These are phyloP conservation scores for Melozone crissalis DNA, from an alignment of 2,113 vertebrate genomes.

Conservation along the genomic window DNA sequence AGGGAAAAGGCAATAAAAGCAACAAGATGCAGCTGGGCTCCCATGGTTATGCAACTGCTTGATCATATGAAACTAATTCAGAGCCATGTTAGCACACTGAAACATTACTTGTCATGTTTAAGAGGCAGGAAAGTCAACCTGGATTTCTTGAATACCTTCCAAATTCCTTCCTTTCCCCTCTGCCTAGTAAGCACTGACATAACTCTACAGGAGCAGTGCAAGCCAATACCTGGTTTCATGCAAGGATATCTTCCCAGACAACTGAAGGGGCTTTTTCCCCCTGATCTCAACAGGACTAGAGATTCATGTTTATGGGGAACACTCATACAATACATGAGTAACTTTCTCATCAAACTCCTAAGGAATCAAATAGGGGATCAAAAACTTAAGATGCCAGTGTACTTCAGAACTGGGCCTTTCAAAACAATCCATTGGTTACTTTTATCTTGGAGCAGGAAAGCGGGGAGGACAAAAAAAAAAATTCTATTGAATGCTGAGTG, in stretches of 20 bases:
- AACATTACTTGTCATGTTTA: background rate
- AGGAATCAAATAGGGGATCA: background rate
- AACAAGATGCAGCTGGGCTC: background rate
- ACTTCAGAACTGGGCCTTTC: background rate
- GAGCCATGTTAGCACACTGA: background rate
- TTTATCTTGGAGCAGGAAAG: background rate
- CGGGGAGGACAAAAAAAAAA: rapidly evolving
- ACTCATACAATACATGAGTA: background rate
- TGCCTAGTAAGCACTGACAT: background rate
- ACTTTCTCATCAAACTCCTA: background rate
- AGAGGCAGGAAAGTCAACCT: background rate
- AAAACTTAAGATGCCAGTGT: background rate
- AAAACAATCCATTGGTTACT: background rate
- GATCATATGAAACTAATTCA: background rate
- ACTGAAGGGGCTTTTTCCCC: background rate
- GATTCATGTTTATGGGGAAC: background rate
- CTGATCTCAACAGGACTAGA: background rate
- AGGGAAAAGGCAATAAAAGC: background rate
- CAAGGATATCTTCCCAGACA: background rate
- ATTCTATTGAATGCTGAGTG: background rate
- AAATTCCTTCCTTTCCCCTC: background rate
- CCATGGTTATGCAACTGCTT: background rate
- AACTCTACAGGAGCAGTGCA: background rate
- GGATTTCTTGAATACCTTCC: background rate
- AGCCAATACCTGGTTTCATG: background rate